Evolutionary conservation across 1,140 invertebrate species (phyloP), one percentile per base, ranked within the genome.

Genomic region (Solenopsis fugax): DNA sequence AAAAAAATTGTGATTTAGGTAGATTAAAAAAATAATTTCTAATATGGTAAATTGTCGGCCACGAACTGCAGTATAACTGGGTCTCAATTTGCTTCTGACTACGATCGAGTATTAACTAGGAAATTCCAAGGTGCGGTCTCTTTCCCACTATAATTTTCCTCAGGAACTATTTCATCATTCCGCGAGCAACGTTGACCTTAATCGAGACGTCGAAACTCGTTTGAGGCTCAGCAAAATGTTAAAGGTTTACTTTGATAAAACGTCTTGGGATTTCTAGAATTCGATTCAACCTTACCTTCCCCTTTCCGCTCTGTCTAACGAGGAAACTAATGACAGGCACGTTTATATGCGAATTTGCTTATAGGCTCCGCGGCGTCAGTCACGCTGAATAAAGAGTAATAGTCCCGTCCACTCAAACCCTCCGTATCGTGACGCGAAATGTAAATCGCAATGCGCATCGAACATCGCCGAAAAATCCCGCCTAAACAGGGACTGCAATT

Each of bases 181-280:
- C 58, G 21, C 54, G 29, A 52, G 67, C 60, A 69, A 71, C 56
- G 75, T 41, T 76, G 80, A 72, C 88, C 88, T 90, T 89, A 90
- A 90, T 90, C 88, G 89, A 90, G 75, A 85, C 89, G 88, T 90
- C 88, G 88, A 89, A 87, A 86, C 85, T 89, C 89, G 75, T 90
- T 90, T 90, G 41, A 77, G 54, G 56, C 48, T 67, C 58, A 37
- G 29, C 10, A 24, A 87, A 73, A 67, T 67, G 64, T 87, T 82
- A 82, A 82, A 82, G 71, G 56, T 89, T 84, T 87, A 67, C 78
- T 87, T 87, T 67, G 37, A 29, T 50, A 21, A 18, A 37, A 45
- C 69, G 41, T 62, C 72, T 87, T 34, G 16, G 24, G 12, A 52
- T 41, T 75, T 62, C 34, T 52, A 41, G 50, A 87, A 84, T 85